phyloP scores from a whole-genome alignment of 2,888 invertebrate genomes.

The Cotesia congregata region DNA sequence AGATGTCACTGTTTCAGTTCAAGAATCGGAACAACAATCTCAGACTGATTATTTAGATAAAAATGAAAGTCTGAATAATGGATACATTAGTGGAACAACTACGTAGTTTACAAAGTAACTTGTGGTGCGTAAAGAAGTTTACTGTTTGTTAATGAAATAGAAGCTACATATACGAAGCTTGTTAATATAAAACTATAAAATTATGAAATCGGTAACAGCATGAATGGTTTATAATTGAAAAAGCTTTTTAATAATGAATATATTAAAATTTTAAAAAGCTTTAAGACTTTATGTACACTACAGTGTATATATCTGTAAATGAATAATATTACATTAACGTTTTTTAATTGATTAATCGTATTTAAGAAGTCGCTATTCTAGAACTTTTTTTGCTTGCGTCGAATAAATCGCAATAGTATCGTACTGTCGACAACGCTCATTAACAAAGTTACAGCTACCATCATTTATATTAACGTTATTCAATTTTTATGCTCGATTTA shows the following conservation, averaged over 20 bases:
- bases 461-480: too few species aligned
- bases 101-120: constrained; percentile 56
- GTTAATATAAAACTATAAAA: constrained; percentile 14
- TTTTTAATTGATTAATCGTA: constrained; percentile 2
- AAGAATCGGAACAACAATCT: constrained; percentile 49
- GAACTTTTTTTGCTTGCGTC: background rate
- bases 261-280: background rate
- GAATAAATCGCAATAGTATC: too few species aligned
- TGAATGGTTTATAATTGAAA: constrained; percentile 32
- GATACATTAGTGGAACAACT: constrained; percentile 63
- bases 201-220: constrained; percentile 20
- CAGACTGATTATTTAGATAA: constrained; percentile 56
- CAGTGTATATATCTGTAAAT: constrained; percentile 19
- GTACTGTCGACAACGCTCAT: too few species aligned
- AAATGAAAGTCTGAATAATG: constrained; percentile 63
- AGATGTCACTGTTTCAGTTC: constrained; percentile 52
- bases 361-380: background rate
- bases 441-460: too few species aligned
- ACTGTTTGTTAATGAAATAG: background rate
- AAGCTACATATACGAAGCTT: constrained; percentile 26
- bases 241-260: constrained; percentile 15
- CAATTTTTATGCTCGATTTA: too few species aligned
- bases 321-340: constrained; percentile 25
- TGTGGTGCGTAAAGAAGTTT: constrained; percentile 1
- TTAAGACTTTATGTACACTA: constrained; percentile 22